Conservation (phyloP, 2,113 vertebrate genomes). For the Ahaetulla prasina region DNA sequence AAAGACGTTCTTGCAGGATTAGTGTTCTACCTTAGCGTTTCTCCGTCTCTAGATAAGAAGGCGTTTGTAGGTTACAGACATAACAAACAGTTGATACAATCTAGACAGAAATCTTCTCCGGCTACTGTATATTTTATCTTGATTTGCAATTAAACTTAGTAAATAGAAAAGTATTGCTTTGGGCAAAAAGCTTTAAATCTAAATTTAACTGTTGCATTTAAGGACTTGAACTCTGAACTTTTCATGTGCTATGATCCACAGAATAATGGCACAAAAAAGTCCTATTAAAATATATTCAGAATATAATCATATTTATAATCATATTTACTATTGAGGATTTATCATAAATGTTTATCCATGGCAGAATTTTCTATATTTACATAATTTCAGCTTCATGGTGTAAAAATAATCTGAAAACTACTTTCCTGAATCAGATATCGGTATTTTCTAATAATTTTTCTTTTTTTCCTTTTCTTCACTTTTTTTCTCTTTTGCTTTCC, state of each 20-base stretch:
- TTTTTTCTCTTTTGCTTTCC: no score
- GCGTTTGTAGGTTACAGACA: neutral
- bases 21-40: neutral
- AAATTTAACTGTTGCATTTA: neutral
- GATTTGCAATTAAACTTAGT: neutral
- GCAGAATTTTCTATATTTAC: neutral
- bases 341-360: neutral
- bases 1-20: neutral
- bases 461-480: rapidly evolving
- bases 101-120: neutral
- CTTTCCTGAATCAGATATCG: neutral
- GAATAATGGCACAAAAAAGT: neutral
- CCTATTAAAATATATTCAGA: neutral
- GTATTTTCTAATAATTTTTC: neutral
- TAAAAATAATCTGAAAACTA: neutral
- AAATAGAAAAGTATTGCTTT: constrained; percentile 13
- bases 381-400: neutral
- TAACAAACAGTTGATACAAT: constrained; percentile 1
- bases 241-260: neutral
- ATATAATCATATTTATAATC: neutral
- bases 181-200: neutral
- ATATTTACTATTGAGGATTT: neutral
- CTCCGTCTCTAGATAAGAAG: neutral
- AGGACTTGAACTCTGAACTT: neutral
- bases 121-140: neutral